Base-by-base conservation (phyloP, 2,888 invertebrate species). In the Isotomurus palustris region DNA sequence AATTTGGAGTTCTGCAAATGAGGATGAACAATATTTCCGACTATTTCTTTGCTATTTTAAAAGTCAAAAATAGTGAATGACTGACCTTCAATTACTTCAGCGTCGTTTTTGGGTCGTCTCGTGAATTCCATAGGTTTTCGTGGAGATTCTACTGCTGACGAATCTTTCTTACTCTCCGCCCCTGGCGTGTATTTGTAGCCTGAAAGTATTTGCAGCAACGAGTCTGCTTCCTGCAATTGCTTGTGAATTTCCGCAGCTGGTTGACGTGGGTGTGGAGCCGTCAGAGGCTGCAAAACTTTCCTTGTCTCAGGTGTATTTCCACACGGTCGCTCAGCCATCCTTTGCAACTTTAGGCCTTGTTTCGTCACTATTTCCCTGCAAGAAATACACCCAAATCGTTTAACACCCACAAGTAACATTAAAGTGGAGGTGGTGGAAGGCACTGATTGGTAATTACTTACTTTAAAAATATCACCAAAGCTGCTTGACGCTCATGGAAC, bases 21-120 rank as follows among this genome's bases (percentile, higher is more conserved):
- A n/a, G n/a, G n/a, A n/a, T n/a, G n/a, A n/a, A n/a, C n/a, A n/a
- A n/a, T n/a, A n/a, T n/a, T n/a, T n/a, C n/a, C n/a, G n/a, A n/a
- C n/a, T n/a, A n/a, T n/a, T n/a, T n/a, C n/a, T n/a, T n/a, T n/a
- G n/a, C n/a, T n/a, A n/a, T n/a, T n/a, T n/a, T n/a, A n/a, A n/a
- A n/a, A n/a, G n/a, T n/a, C n/a, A n/a, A n/a, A n/a, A n/a, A n/a
- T n/a, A n/a, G n/a, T n/a, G n/a, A n/a, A n/a, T n/a, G n/a, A n/a
- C n/a, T n/a, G n/a, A n/a, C n/a, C n/a, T 49, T 70, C 70, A 53
- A 70, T 70, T 12, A 68, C 62, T 40, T 68, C 69, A 2, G 69
- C 53, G 44, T 65, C 67, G 53, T 63, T 70, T 50, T 64, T 70
- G 3, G 70, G 70, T 35, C 62, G 36, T 5, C 58, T 57, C 6